phyloP scores from a whole-genome alignment of 2,888 invertebrate species.

The Boloria euphrosyne region DNA sequence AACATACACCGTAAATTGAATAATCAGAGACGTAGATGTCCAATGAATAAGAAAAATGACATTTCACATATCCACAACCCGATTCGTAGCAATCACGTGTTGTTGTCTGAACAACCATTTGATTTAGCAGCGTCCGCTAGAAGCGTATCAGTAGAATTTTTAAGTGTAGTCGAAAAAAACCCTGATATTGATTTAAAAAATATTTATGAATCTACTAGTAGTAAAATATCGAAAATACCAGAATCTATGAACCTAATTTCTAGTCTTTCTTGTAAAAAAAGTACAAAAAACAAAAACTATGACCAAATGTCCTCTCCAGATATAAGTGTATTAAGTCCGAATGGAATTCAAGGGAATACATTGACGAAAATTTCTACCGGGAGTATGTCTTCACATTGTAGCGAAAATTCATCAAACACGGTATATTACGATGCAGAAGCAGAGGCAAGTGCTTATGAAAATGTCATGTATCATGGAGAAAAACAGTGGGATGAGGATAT shows the following conservation, averaged over 20 bases:
- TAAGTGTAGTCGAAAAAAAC: conserved; percentile 85
- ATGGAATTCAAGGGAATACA: conserved; percentile 51
- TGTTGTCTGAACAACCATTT: conserved; percentile 65
- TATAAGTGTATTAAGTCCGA: conserved; percentile 48
- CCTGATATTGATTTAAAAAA: conserved; percentile 86
- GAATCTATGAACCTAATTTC: conserved; percentile 77
- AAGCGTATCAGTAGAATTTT: conserved; percentile 85
- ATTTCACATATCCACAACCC: conserved; percentile 89
- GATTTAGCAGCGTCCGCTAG: conserved; percentile 82
- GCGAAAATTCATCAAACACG: conserved; percentile 75
- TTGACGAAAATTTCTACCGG: conserved; percentile 66
- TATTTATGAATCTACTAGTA: conserved; percentile 86
- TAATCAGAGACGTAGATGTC: conserved; percentile 87
- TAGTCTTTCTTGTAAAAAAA: conserved; percentile 76
- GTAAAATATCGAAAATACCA: conserved; percentile 82
- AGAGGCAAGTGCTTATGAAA: conserved; percentile 72
- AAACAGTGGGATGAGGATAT: conserved; percentile 92
- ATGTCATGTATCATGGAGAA: conserved; percentile 82
- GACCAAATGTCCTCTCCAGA: conserved; percentile 58
- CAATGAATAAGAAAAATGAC: conserved; percentile 84
- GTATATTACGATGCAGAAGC: conserved; percentile 77
- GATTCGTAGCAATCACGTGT: conserved; percentile 75
- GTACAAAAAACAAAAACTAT: conserved; percentile 52
- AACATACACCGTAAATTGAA: conserved; percentile 83
- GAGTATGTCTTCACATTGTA: conserved; percentile 78